Evolutionary conservation across 2,797 vertebrate genomes (phyloP).

Genomic region (Lutjanus campechanus): DNA sequence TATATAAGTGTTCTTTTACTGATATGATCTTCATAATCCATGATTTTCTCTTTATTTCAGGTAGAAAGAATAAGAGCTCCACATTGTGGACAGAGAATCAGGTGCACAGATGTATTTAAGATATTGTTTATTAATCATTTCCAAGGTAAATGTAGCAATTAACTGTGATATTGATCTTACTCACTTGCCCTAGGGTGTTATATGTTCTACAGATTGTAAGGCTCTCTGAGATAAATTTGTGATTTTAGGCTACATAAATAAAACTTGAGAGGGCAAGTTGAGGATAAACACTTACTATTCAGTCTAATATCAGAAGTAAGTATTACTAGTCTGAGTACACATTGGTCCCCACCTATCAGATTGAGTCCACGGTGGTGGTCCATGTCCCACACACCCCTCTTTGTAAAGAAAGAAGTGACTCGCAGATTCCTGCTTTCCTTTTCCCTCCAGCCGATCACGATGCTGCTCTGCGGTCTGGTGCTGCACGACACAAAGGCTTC

Average conservation of each 20-base stretch:
- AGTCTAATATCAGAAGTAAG: neutral
- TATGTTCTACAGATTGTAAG: neutral
- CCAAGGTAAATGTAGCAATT: neutral
- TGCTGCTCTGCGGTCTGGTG: conserved; percentile 76
- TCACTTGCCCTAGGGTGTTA: neutral
- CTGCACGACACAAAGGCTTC: conserved; percentile 87
- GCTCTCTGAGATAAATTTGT: neutral
- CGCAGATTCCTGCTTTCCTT: conserved; percentile 76
- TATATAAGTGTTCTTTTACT: neutral
- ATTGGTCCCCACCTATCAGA: conserved; percentile 82
- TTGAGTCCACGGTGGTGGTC: conserved; percentile 86
- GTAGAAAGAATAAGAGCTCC: neutral
- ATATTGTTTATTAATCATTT: neutral
- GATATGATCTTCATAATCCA: neutral
- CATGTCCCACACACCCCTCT: conserved; percentile 85
- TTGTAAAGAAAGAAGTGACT: conserved; percentile 77
- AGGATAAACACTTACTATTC: neutral
- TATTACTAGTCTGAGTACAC: neutral
- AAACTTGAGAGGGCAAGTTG: neutral
- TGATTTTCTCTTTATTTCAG: neutral
- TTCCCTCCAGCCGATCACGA: conserved; percentile 86
- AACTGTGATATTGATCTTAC: neutral
- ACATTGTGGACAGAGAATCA: too few species aligned
- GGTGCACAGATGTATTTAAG: neutral
- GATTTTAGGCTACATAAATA: neutral